Evolutionary conservation across 2,113 vertebrate species (phyloP).

Genomic region (Bufo gargarizans): DNA sequence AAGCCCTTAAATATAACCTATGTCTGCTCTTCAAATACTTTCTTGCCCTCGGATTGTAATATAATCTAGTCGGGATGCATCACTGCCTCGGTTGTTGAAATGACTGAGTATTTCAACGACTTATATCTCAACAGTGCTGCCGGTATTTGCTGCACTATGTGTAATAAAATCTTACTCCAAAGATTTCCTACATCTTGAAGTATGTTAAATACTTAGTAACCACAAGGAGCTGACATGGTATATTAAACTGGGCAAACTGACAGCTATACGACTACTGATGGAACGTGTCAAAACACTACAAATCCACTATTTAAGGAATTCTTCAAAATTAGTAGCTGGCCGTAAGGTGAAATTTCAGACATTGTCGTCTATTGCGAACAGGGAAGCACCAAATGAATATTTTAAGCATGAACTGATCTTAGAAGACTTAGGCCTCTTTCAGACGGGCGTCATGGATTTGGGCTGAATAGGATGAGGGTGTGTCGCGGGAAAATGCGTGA

Average conservation of each 20-base stretch:
- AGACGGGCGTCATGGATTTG: no score
- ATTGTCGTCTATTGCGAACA: neutral
- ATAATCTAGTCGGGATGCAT: slow-evolving; percentile 8
- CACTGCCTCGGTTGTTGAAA: slow-evolving; percentile 14
- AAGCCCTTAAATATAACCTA: neutral
- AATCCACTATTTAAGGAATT: neutral
- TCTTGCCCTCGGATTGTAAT: neutral
- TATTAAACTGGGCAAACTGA: slow-evolving; percentile 1
- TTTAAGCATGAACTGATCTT: neutral
- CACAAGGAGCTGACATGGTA: slow-evolving; percentile 9
- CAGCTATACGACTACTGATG: neutral
- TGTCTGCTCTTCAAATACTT: neutral
- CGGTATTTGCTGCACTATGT: neutral
- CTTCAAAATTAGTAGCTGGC: neutral
- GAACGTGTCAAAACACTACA: neutral
- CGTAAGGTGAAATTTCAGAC: neutral
- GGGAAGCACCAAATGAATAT: neutral
- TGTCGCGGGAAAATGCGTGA: no score
- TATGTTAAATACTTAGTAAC: slow-evolving; percentile 29
- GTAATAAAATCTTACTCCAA: slow-evolving; percentile 40
- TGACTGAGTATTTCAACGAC: slow-evolving; percentile 3
- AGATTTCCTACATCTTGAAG: slow-evolving; percentile 23
- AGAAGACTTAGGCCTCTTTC: neutral
- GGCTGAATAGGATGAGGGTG: no score
- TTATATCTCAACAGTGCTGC: slow-evolving; percentile 7